Base-by-base conservation (phyloP, 1,140 invertebrate genomes). In the honey bee (Apis mellifera) region DNA sequence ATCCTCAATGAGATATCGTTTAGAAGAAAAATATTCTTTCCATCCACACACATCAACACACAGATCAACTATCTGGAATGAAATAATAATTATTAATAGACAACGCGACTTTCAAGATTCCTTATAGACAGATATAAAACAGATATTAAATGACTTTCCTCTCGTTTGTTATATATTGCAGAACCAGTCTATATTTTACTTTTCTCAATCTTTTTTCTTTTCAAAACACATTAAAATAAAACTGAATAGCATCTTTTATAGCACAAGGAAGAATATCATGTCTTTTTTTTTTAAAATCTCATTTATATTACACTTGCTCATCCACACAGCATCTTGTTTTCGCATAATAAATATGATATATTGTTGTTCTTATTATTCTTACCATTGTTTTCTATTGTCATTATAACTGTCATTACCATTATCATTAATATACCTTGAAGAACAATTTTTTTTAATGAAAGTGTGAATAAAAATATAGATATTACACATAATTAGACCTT, bases 61-160 rank as follows among this genome's bases (percentile, higher is more conserved):
- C 26, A 9, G 13, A 17, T 19, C 1, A 42, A 17, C 21, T 26
- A 50, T 52, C 4, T 9, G 19, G 48, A 48, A 76, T 76, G 12
- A 52, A 21, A 52, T 76, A 66, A 54, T 65, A 76, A 65, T 65
- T 65, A 76, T 48, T 19, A 26, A 11, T 21, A 19, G 26, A 42
- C 17, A 52, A 42, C 7, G 48, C 65, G 3, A 71, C 48, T 9
- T 19, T 48, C 32, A 23, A 15, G 9, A n/a, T 76, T 76, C 74
- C 26, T 66, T 66, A 66, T 21, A 42, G 19, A 15, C 19, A 9
- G 4, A 42, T 15, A 54, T 12, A 66, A 66, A n/a, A 65, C 26
- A 54, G 52, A 66, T n/a, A 23, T 13, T 42, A 8, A 55, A 19
- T 26, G 21, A 48, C n/a, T 62, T 60, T 17, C 21, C 12, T 19